phyloP scores from a whole-genome alignment of 92 coral and sea anemone species.

The Epizoanthus scotinus region DNA sequence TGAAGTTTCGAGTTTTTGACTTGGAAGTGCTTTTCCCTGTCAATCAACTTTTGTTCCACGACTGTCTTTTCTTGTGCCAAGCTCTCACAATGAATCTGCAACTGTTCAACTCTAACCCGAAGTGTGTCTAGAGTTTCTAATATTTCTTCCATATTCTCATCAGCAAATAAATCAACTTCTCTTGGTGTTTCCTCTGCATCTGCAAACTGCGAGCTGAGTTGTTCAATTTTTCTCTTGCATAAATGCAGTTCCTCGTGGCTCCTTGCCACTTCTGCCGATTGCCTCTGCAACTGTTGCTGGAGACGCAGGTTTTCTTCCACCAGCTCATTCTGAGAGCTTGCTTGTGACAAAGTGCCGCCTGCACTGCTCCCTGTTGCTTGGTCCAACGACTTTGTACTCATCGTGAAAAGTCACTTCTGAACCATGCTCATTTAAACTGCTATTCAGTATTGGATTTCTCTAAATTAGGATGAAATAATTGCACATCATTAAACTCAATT shows the following conservation, averaged over 20 bases:
- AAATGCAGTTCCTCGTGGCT: slow-evolving; percentile 39
- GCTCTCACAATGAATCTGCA: slow-evolving; percentile 89
- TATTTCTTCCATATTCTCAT: slow-evolving; percentile 93
- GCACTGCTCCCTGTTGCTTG: neutral
- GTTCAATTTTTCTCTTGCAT: slow-evolving; percentile 43
- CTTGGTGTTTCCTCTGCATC: slow-evolving; percentile 74
- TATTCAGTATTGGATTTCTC: neutral
- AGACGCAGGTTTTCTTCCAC: slow-evolving; percentile 35
- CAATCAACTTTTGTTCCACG: slow-evolving; percentile 75
- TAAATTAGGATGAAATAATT: neutral
- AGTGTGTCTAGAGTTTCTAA: slow-evolving; percentile 86
- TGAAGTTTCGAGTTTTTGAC: slow-evolving; percentile 56
- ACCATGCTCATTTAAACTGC: neutral
- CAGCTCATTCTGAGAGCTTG: slow-evolving; percentile 32
- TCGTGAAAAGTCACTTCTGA: neutral
- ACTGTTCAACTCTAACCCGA: slow-evolving; percentile 83
- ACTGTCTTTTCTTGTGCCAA: slow-evolving; percentile 69
- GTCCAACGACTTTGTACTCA: slow-evolving; percentile 24
- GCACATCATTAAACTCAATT: neutral
- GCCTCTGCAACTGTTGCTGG: slow-evolving; percentile 26
- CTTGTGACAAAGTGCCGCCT: slow-evolving; percentile 4
- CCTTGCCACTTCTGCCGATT: slow-evolving; percentile 34
- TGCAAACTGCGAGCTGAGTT: slow-evolving; percentile 36
- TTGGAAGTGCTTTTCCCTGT: slow-evolving; percentile 74
- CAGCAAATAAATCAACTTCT: slow-evolving; percentile 88